phyloP scores from a whole-genome alignment of 2,888 invertebrate genomes.

The Drosophila leonis region DNA sequence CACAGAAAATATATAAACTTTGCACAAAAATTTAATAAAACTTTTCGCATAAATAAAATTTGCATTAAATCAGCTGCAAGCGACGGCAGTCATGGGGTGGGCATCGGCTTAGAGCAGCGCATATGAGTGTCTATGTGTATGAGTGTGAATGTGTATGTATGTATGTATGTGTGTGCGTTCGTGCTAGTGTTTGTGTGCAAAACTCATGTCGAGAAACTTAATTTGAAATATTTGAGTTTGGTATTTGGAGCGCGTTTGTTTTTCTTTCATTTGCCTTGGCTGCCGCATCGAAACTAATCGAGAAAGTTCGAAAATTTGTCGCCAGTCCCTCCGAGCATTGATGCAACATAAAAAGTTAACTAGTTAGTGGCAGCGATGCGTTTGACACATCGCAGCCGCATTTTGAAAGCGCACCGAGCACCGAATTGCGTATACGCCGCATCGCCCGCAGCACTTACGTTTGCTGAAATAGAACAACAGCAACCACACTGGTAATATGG shows the following conservation, averaged over 20 bases:
- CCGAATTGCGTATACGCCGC: conserved; percentile 67
- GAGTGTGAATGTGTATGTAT: conserved; percentile 20
- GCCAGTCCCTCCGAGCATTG: conserved; percentile 45
- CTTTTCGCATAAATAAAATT: conserved; percentile 84
- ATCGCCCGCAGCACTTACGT: conserved; percentile 35
- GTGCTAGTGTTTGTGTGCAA: conserved; percentile 53
- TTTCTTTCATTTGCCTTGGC: conserved; percentile 62
- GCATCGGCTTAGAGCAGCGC: conserved; percentile 56
- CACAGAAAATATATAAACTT: conserved; percentile 83
- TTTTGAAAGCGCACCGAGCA: conserved; percentile 16
- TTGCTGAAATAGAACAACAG: conserved; percentile 13
- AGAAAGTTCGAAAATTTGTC: conserved; percentile 81
- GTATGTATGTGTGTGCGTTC: conserved; percentile 22
- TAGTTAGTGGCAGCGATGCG: conserved; percentile 54
- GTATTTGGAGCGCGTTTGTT: conserved; percentile 71
- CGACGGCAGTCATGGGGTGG: conserved; percentile 49
- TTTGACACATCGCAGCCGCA: conserved; percentile 51
- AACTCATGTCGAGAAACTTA: conserved; percentile 80
- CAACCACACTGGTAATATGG: conserved; percentile 18
- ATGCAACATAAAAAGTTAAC: conserved; percentile 67
- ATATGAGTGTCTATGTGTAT: conserved; percentile 35
- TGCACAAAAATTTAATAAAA: conserved; percentile 83
- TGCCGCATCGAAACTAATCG: conserved; percentile 76
- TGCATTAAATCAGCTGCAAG: conserved; percentile 83
- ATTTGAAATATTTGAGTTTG: conserved; percentile 81